phyloP scores from a whole-genome alignment of 2,888 invertebrate genomes.

The Bruchidius siliquastri region DNA sequence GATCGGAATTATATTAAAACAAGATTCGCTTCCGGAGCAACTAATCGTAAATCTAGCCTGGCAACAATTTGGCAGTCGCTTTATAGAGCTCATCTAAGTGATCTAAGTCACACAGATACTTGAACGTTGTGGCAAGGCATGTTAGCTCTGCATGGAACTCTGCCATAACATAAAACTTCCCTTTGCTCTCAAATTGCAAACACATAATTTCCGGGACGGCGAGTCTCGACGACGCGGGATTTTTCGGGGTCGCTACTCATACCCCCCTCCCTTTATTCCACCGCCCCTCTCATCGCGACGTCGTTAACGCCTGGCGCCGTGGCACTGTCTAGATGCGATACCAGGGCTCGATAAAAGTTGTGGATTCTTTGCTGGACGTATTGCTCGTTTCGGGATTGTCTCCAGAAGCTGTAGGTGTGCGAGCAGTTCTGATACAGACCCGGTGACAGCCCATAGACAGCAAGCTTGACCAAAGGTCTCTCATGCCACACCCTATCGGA shows the following conservation, averaged over 20 bases:
- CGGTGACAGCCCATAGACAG: too few species aligned
- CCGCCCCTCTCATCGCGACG: background rate
- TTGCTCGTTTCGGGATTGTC: too few species aligned
- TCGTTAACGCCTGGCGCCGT: background rate
- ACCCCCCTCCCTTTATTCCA: background rate
- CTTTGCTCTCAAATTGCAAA: background rate
- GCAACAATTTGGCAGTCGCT: background rate
- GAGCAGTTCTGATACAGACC: too few species aligned
- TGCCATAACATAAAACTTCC: background rate
- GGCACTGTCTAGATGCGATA: background rate
- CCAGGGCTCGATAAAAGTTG: too few species aligned
- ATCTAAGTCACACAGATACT: background rate
- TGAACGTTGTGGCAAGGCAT: background rate
- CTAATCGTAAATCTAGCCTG: too few species aligned
- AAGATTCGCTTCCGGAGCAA: too few species aligned
- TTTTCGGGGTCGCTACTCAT: background rate
- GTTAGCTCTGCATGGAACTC: background rate
- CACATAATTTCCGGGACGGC: background rate
- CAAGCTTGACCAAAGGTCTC: too few species aligned
- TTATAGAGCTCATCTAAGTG: background rate
- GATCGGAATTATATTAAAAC: too few species aligned
- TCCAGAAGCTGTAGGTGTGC: too few species aligned
- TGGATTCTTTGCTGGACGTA: too few species aligned
- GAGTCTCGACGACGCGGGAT: background rate
- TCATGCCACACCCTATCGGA: too few species aligned